Base-by-base conservation (phyloP, 2,888 invertebrate species). In the Ormia ochracea region DNA sequence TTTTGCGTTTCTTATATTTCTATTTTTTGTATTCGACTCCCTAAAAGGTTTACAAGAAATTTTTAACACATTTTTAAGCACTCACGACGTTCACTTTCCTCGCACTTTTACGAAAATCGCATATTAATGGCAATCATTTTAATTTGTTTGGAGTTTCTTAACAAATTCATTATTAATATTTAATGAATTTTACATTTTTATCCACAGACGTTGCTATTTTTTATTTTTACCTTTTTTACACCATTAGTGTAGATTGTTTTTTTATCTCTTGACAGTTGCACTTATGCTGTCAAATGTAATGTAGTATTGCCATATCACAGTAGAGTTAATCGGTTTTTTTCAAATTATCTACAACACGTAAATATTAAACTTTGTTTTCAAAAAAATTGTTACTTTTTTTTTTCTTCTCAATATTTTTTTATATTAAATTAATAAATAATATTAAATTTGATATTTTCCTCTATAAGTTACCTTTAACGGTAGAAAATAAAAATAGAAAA, bases 131-230 rank as follows among this genome's bases (percentile, higher is more conserved):
- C 17, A 38, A 36, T n/a, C 19, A 17, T n/a, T 48, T 28, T 14
- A 9, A 2, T n/a, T 36, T 36, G 1, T 5, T 23, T 14, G n/a
- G 4, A 9, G n/a, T 58, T 70, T 73, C 28, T 28, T 4, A 21
- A 4, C 23, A 19, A 36, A 50, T 80, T n/a, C 12, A 28, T 50
- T 38, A 43, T 3, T 19, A 36, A 36, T 63, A 41, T 72, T 63
- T 41, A 63, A 61, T 56, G 58, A 84, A 84, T 84, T 85, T 84
- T 82, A 81, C 73, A 83, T 82, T 83, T 84, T 84, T 83, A 82
- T 81, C 82, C 85, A 86, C 86, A 86, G 86, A 86, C 86, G 85
- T 86, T 86, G 83, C 84, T 84, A 83, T 82, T 66, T 70, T 77
- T 82, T 65, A 75, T 81, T 69, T 58, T 81, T 81, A 65, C 81